Evolutionary conservation across 1,140 invertebrate species (phyloP).

Genomic region (Arctopsyche grandis): DNA sequence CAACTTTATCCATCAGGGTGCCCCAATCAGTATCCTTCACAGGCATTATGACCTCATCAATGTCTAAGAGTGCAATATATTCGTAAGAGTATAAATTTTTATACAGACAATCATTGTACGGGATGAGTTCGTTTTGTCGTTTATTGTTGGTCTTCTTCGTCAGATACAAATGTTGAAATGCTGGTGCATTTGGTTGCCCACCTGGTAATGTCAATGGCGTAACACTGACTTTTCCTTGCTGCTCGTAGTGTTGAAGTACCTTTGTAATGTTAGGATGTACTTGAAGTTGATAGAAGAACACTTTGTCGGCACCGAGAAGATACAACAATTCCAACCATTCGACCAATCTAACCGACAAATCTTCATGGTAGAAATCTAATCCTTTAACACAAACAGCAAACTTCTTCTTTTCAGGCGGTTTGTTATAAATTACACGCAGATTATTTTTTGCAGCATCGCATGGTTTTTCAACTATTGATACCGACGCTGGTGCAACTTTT

Average conservation of each 20-base stretch:
- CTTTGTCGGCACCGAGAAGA: conserved; percentile 89
- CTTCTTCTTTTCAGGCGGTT: conserved; percentile 75
- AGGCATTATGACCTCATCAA: conserved; percentile 96
- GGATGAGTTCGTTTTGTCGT: conserved; percentile 93
- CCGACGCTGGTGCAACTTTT: conserved; percentile 80
- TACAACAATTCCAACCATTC: conserved; percentile 94
- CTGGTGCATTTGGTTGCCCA: conserved; percentile 89
- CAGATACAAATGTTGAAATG: conserved; percentile 88
- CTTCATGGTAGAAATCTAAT: conserved; percentile 90
- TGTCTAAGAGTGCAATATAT: conserved; percentile 90
- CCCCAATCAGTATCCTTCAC: conserved; percentile 81
- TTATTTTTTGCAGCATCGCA: conserved; percentile 90
- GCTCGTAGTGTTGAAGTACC: conserved; percentile 84
- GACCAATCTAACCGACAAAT: conserved; percentile 88
- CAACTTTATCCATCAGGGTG: conserved; percentile 79
- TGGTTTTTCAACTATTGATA: conserved; percentile 85
- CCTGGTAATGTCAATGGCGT: conserved; percentile 90
- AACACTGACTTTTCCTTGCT: conserved; percentile 80
- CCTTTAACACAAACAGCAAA: conserved; percentile 97
- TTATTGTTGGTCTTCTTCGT: conserved; percentile 92
- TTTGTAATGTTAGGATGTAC: conserved; percentile 92
- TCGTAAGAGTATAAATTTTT: conserved; percentile 91
- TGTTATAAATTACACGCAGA: conserved; percentile 85
- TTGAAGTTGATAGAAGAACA: conserved; percentile 92
- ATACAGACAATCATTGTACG: conserved; percentile 97